Percentiles rank a stretch among this genome's conserved stretches.
Evolutionary conservation across 2,797 vertebrate species (phyloP).

Genomic region (Molossus molossus): DNA sequence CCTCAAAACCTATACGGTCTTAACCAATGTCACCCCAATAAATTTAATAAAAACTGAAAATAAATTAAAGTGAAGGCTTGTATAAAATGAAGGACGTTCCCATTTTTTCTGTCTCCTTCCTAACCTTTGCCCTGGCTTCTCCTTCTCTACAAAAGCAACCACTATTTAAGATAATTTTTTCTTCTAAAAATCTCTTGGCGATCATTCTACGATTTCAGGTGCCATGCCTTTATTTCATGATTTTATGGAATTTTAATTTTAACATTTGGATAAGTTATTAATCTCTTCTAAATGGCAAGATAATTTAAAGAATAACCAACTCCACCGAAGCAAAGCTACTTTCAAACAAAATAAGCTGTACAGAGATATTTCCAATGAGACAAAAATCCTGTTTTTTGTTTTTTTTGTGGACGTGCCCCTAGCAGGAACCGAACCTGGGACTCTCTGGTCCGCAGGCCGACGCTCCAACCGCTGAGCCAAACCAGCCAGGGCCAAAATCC

Average conservation of each 20-base stretch:
- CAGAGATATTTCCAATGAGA: not conserved
- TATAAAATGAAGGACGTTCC: not conserved
- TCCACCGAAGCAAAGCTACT: not conserved
- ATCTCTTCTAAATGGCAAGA: not conserved
- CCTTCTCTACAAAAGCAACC: not conserved
- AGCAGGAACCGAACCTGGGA: too few species aligned
- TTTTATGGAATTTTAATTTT: not conserved
- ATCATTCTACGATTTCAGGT: not conserved
- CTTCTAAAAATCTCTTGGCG: not conserved
- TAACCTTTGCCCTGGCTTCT: not conserved
- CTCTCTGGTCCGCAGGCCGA: too few species aligned
- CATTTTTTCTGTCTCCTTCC: not conserved
- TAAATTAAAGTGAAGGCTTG: not conserved
- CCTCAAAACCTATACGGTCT: not conserved
- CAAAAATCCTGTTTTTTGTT: not conserved
- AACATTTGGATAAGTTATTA: not conserved
- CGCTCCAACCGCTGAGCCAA: too few species aligned
- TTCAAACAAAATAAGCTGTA: constrained; percentile 39
- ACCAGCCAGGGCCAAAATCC: constrained; percentile 5
- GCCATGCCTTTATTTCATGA: not conserved
- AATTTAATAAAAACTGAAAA: not conserved
- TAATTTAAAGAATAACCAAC: not conserved
- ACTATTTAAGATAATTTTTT: not conserved
- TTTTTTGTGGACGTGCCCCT: too few species aligned
- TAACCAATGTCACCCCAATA: not conserved